Base-by-base conservation (phyloP, 1,140 invertebrate genomes). In the Laupala kohalensis region DNA sequence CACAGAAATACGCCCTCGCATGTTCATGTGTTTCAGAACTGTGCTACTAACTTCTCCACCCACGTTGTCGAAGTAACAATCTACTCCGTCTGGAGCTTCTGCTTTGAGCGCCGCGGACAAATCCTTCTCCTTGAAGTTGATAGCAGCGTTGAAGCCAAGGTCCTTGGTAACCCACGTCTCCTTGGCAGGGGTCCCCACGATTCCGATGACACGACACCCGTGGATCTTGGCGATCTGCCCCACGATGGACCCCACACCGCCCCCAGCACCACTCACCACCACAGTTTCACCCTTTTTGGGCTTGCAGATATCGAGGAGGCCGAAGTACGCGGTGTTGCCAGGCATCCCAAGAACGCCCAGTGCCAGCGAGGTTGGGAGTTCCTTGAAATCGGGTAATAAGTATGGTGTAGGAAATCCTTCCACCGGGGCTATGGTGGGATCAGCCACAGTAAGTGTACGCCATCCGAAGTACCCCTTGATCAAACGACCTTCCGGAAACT, bases 1-100 rank as follows among this genome's bases (percentile, higher is more conserved):
- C 0, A 89, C 82, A 6, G 88, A 81, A 25, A 89, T 80, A 71
- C 88, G 79, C 12, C 88, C 88, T 73, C 79, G 83, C 24, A 77
- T 76, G 62, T 84, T 88, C 89, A 90, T 90, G 64, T 86, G 80
- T 69, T 81, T 81, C 69, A 89, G 81, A 25, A 90, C 83, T 13
- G 76, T 79, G 12, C 80, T 83, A 73, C 87, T 87, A 62, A 89
- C 85, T 77, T 88, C 84, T 26, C 88, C 88, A 29, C 89, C 89
- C 29, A 90, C 89, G 79, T 91, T 91, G 76, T 91, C 89, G 80
- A 91, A 91, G 76, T 90, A 91, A 74, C 87, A 88, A 75, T 91
- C 88, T 2, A 91, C 79, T 30, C 87, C 88, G 15, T 89, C 80
- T 0, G 89, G 88, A n/a, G 88, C 88, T 27, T 79, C 81, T 78